Evolutionary conservation across 2,797 vertebrate genomes (phyloP), one percentile per base, ranked within the genome.

Genomic region (Hippopotamyrus pictus): DNA sequence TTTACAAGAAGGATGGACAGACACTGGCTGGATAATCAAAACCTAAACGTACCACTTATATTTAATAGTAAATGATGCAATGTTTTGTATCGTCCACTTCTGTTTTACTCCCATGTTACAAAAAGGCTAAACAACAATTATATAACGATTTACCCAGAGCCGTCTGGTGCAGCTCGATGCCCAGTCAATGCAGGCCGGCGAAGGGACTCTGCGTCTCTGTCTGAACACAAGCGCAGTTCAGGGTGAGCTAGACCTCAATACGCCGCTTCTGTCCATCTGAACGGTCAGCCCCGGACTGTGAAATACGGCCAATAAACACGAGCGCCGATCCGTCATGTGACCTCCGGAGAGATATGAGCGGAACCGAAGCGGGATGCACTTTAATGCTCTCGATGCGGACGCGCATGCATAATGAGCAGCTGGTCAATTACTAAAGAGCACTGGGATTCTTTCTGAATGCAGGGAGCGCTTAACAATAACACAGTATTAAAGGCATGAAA

Each of bases 381-480:
- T 62, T 62, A 73, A 73, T 37, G 65, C 65, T 6, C 65, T 37
- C 3, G 1, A 37, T 37, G 37, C 17, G 8, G 73, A 19, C 37
- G 37, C 41, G 29, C 65, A 46, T 79, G 9, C 41, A n/a, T 79
- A 79, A 79, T 79, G 73, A 79, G 73, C 19, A 19, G 73, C 37
- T 79, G 73, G 73, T 79, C 73, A 46, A 46, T 79, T 44, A 79
- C 73, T 46, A n/a, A 79, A n/a, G 73, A 19, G 5, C 3, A n/a
- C 37, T 19, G 17, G 73, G 37, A 79, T 79, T 51, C 82, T 84
- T 84, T 51, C 44, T 25, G 19, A 46, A 14, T 84, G 46, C 19
- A n/a, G 17, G 12, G 29, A 84, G 19, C 14, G n/a, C 22, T 84
- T 90, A 92, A 93, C 91, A 93, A 14, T 29, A 86, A 88, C 37